Evolutionary conservation across 2,797 vertebrate species (phyloP).

Genomic region (Pangasius krempfi): DNA sequence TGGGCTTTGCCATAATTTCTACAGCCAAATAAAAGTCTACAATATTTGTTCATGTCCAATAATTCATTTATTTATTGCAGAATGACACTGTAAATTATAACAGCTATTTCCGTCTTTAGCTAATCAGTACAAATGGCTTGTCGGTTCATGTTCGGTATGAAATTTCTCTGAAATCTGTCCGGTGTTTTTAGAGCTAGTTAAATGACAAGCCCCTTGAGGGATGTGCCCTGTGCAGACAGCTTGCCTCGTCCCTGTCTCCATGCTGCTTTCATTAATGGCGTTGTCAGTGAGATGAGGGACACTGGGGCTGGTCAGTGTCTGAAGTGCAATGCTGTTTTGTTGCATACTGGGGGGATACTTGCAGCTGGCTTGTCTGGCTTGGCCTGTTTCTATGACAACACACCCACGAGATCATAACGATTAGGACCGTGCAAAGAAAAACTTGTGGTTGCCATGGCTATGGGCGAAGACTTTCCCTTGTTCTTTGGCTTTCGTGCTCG

Average conservation of each 20-base stretch:
- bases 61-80: background rate
- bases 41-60: background rate
- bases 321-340: constrained; percentile 34
- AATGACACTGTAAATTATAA: background rate
- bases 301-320: constrained; percentile 35
- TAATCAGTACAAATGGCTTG: background rate
- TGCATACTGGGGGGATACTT: constrained; percentile 20
- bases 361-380: constrained; percentile 71
- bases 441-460: constrained; percentile 74
- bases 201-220: background rate
- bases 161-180: background rate
- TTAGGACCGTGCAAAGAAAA: constrained; percentile 67
- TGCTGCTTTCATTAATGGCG: constrained; percentile 23
- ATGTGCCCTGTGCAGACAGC: constrained; percentile 15
- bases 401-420: constrained; percentile 75
- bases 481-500: constrained; percentile 20
- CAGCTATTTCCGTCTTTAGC: background rate
- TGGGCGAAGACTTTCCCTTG: constrained; percentile 69
- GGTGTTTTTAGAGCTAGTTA: background rate
- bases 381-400: constrained; percentile 83
- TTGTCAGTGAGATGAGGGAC: constrained; percentile 18
- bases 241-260: constrained; percentile 2
- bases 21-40: background rate
- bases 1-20: background rate
- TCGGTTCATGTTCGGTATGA: background rate